Conservation (phyloP, 2,113 vertebrate species). For the Melanostigma gelatinosum region DNA sequence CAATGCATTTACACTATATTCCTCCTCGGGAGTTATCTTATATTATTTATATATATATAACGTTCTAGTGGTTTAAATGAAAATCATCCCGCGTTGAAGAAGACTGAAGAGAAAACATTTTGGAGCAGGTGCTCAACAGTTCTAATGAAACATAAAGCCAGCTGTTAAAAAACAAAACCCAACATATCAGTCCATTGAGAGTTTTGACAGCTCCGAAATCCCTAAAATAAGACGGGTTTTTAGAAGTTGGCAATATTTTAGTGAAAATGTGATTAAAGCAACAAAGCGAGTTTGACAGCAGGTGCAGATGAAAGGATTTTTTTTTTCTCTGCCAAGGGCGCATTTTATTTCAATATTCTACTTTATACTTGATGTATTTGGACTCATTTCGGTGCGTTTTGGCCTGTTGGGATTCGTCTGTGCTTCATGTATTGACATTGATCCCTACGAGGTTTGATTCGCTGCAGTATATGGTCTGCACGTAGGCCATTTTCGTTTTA, state of each 20-base stretch:
- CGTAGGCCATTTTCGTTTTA: background rate
- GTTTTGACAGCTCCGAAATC: background rate
- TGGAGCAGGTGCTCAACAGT: background rate
- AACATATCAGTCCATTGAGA: background rate
- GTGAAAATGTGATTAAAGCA: background rate
- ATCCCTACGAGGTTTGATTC: background rate
- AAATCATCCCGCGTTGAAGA: background rate
- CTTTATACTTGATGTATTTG: background rate
- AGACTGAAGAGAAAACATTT: background rate
- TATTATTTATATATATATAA: background rate
- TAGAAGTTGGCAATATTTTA: background rate
- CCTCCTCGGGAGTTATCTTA: no score
- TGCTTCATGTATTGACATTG: background rate
- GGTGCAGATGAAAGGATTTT: background rate
- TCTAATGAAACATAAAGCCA: background rate
- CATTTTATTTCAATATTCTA: constrained; percentile 21
- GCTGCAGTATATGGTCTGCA: background rate
- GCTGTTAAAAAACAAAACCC: background rate
- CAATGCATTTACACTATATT: background rate
- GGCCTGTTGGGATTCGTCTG: constrained; percentile 11
- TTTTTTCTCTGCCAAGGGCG: background rate
- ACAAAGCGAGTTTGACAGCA: background rate
- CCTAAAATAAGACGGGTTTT: background rate
- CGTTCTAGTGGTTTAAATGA: background rate
- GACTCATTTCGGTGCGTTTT: background rate